Conservation (phyloP, 2,113 vertebrate species). For the Emydura subglobosa region DNA sequence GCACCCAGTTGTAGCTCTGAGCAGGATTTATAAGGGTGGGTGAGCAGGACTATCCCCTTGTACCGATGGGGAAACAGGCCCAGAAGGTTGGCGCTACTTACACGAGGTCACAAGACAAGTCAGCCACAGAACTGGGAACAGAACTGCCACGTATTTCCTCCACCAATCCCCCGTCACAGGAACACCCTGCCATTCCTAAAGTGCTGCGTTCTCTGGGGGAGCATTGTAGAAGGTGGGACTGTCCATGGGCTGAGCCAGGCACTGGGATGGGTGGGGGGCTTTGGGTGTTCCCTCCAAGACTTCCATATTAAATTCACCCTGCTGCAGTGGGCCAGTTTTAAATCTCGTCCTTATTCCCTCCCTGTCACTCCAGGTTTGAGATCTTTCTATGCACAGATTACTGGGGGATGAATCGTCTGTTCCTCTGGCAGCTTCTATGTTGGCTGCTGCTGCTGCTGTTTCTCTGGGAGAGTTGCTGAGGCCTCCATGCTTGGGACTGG, state of each 20-base stretch:
- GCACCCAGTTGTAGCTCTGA: neutral
- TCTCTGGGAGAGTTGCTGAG: neutral
- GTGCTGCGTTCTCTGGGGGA: neutral
- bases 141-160: neutral
- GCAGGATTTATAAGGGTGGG: neutral
- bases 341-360: neutral
- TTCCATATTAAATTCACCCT: neutral
- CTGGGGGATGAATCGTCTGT: neutral
- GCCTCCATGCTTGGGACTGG: neutral
- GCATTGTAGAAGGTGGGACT: neutral
- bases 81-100: neutral
- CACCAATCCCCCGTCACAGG: neutral
- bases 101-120: neutral
- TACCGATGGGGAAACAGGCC: neutral
- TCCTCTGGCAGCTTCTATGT: neutral
- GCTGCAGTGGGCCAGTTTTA: neutral
- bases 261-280: neutral
- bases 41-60: neutral
- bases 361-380: neutral
- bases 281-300: neutral
- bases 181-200: neutral
- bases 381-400: neutral
- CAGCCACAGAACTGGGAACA: neutral
- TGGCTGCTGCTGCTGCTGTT: neutral
- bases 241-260: neutral